Percentiles rank a stretch among this genome's conserved stretches.
Conservation (phyloP, 2,888 invertebrate genomes). For the Acanthosepion pharaonis region DNA sequence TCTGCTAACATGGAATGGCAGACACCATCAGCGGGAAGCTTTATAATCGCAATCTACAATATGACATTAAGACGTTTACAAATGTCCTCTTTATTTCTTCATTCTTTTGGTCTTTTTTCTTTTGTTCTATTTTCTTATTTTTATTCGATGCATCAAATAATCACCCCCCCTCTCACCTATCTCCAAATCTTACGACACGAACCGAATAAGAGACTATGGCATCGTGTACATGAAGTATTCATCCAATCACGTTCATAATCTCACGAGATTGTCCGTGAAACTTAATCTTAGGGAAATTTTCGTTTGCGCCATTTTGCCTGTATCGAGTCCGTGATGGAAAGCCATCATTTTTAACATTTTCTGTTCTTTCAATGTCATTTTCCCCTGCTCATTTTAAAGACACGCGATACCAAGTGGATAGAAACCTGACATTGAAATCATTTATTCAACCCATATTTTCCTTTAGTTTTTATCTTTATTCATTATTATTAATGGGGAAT, state of each 20-base stretch:
- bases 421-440: neutral
- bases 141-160: neutral
- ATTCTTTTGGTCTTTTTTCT: no score
- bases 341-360: neutral
- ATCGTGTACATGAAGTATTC: neutral
- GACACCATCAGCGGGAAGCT: no score
- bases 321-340: neutral
- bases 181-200: neutral
- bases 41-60: no score
- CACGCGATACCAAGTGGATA: neutral
- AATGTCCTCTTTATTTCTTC: no score
- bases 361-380: neutral
- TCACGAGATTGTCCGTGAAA: neutral
- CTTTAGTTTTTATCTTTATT: neutral
- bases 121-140: neutral
- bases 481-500: no score
- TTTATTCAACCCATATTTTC: neutral
- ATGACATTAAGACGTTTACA: no score
- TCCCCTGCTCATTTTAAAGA: neutral
- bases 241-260: neutral
- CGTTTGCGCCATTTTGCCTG: neutral
- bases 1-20: no score
- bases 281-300: neutral
- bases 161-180: neutral
- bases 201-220: neutral